phyloP scores from a whole-genome alignment of 2,797 vertebrate species.

The Eupleurogrammus muticus region DNA sequence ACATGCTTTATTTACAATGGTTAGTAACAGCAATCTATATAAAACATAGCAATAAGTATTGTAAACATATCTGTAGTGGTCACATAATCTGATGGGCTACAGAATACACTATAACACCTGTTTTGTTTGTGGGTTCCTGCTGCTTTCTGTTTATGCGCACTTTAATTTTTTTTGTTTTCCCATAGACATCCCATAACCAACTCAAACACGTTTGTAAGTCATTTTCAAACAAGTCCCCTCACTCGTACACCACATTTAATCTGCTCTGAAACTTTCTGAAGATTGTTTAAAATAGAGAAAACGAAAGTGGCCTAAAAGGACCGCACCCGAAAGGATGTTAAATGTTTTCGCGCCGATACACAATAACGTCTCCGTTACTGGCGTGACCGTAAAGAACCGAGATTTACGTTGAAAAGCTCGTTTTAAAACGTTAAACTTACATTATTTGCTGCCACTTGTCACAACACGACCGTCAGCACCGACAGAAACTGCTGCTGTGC shows the following conservation, averaged over 20 bases:
- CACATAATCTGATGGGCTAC: too few species aligned
- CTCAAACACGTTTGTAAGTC: not conserved
- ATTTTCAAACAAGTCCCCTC: fast-evolving
- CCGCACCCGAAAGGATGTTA: not conserved
- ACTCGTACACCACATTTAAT: fast-evolving
- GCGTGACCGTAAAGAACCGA: fast-evolving
- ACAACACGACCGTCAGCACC: not conserved
- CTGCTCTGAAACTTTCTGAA: constrained; percentile 7
- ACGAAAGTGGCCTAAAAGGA: constrained; percentile 51
- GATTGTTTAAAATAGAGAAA: constrained; percentile 29
- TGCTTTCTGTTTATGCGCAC: constrained; percentile 9
- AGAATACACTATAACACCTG: too few species aligned
- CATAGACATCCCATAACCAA: fast-evolving
- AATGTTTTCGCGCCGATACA: not conserved
- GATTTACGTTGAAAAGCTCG: not conserved
- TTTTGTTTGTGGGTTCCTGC: not conserved
- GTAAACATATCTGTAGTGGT: too few species aligned
- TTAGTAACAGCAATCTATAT: too few species aligned
- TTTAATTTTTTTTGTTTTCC: not conserved
- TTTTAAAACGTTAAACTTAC: constrained; percentile 52
- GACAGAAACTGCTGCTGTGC: not conserved
- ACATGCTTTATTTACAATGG: too few species aligned
- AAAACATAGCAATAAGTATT: too few species aligned
- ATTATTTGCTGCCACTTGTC: constrained; percentile 31
- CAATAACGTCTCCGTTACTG: too few species aligned